Conservation (phyloP, 1,140 invertebrate genomes). For the Heterodera carotae region DNA sequence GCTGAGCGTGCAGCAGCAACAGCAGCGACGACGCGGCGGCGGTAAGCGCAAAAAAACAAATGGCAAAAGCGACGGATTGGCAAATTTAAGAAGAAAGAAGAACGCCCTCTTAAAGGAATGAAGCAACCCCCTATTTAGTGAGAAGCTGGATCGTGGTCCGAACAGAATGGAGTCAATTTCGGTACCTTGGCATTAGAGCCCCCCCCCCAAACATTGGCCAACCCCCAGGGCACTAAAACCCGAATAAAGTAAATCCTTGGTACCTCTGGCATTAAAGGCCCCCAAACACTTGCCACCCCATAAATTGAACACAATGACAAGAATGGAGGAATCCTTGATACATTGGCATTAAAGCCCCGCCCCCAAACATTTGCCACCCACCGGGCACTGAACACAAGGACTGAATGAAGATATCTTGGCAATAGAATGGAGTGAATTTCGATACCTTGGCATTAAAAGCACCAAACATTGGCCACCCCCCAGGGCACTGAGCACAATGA, state of each 20-base stretch:
- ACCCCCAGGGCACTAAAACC: not conserved
- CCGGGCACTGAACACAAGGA: too few relatives aligned
- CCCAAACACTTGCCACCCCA: too few relatives aligned
- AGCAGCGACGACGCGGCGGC: not conserved
- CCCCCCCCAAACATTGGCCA: too few relatives aligned
- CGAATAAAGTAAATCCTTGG: not conserved
- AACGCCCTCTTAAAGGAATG: not conserved
- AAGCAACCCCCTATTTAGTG: not conserved
- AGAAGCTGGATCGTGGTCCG: not conserved
- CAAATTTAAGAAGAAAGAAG: not conserved
- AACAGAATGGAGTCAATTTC: not conserved
- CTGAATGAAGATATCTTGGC: conserved; percentile 1
- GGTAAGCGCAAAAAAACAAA: not conserved
- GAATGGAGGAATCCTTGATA: too few relatives aligned
- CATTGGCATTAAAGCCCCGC: too few relatives aligned
- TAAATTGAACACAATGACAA: too few relatives aligned
- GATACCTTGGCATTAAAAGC: not conserved
- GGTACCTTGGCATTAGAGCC: conserved; percentile 1
- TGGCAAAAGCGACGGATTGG: not conserved
- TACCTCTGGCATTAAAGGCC: not conserved
- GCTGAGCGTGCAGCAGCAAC: not conserved
- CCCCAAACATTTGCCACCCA: too few relatives aligned
- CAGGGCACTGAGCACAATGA: not conserved
- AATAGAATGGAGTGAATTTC: not conserved
- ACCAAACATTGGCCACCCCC: not conserved